A percentile compares a stretch with the other conserved stretches of the same genome.
These are phyloP conservation scores for Motacilla alba DNA, from an alignment of 2,113 vertebrate genomes.

Conservation along the genomic window DNA sequence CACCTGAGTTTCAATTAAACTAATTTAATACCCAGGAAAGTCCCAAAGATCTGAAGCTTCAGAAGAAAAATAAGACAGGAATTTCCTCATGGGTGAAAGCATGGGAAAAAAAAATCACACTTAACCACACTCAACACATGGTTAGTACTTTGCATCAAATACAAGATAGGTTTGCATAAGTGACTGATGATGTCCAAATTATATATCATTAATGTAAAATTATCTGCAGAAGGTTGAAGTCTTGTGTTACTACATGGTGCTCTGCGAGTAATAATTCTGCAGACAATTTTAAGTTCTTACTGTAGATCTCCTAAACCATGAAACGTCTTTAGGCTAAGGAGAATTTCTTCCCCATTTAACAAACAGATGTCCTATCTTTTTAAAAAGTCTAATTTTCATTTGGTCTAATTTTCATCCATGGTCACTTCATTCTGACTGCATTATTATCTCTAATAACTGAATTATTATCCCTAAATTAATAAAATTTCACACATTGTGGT, in stretches of 20 bases:
- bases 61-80: neutral
- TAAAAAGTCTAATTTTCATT: neutral
- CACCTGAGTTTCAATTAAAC: neutral
- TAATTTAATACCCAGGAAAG: neutral
- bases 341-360: neutral
- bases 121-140: neutral
- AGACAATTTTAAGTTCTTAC: neutral
- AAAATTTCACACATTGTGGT: neutral
- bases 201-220: neutral
- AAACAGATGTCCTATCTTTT: neutral
- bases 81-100: neutral
- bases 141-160: neutral
- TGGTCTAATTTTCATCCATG: neutral
- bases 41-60: neutral
- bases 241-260: neutral
- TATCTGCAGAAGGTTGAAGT: neutral
- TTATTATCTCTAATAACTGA: neutral
- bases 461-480: neutral
- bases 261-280: neutral
- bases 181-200: neutral
- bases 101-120: too few relatives aligned
- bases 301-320: neutral
- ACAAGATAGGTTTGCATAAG: neutral
- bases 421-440: neutral
- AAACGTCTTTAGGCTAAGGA: neutral